Evolutionary conservation across 2,797 vertebrate genomes (phyloP).

Genomic region (Myotis myotis): DNA sequence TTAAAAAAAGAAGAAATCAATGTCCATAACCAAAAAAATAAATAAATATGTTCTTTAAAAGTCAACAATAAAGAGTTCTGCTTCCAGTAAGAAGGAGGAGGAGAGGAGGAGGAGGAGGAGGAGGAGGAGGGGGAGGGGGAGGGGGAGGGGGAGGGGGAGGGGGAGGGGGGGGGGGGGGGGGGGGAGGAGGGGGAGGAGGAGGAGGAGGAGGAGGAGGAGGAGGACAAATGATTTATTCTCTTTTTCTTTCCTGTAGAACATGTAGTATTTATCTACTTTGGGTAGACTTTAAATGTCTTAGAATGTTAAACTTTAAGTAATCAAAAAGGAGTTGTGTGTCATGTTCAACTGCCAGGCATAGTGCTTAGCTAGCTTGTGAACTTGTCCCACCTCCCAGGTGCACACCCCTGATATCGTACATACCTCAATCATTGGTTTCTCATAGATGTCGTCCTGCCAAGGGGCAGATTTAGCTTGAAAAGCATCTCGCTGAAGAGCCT

Average conservation of each 20-base stretch:
- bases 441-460: constrained; percentile 95
- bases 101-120: no score
- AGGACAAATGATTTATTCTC: neutral
- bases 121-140: no score
- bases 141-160: no score
- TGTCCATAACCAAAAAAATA: no score
- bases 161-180: no score
- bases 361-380: neutral
- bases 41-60: no score
- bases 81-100: no score
- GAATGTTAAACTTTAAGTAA: constrained; percentile 40
- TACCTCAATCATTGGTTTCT: constrained; percentile 97
- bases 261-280: constrained; percentile 27
- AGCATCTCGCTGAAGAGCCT: constrained; percentile 95
- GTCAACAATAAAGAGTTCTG: no score
- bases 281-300: neutral
- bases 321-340: neutral
- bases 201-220: no score
- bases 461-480: constrained; percentile 89
- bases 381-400: neutral
- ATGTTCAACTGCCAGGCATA: neutral
- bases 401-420: neutral
- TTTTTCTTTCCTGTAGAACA: neutral
- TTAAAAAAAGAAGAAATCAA: no score
- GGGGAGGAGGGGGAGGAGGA: no score